These are phyloP conservation scores for Linnaemya vulpina DNA, from an alignment of 2,888 invertebrate species.

Conservation along the genomic window DNA sequence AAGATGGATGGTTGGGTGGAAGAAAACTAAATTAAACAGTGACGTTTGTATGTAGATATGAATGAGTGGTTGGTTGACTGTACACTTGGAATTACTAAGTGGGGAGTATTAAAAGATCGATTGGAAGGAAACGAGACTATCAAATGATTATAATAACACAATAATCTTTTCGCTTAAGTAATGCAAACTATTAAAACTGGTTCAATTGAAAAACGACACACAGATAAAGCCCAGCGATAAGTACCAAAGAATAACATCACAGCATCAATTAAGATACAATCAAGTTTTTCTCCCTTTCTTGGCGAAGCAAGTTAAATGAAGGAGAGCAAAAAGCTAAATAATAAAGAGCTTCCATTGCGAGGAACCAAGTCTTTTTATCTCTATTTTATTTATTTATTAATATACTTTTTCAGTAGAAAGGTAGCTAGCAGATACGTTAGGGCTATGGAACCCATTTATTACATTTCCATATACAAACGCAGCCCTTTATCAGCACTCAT, in stretches of 20 bases:
- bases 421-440: constrained; percentile 40
- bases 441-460: constrained; percentile 55
- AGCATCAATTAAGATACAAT: constrained; percentile 69
- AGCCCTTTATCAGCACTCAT: constrained; percentile 14
- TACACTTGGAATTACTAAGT: background rate
- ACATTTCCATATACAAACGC: constrained; percentile 20
- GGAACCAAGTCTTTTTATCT: background rate
- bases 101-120: constrained; percentile 56
- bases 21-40: constrained; percentile 12
- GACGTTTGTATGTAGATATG: constrained; percentile 1
- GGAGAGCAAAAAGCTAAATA: background rate
- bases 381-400: background rate
- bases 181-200: constrained; percentile 61
- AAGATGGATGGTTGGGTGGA: constrained; percentile 52
- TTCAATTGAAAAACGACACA: constrained; percentile 66
- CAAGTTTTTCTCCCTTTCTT: constrained; percentile 65
- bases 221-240: constrained; percentile 54
- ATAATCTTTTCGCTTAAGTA: constrained; percentile 27
- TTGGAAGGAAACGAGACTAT: constrained; percentile 68
- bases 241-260: constrained; percentile 50
- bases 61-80: background rate
- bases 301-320: constrained; percentile 17
- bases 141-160: constrained; percentile 59
- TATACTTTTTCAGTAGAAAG: constrained; percentile 20
- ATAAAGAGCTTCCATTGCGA: background rate